phyloP scores from a whole-genome alignment of 2,888 invertebrate genomes.

The Drosophila diplacantha region DNA sequence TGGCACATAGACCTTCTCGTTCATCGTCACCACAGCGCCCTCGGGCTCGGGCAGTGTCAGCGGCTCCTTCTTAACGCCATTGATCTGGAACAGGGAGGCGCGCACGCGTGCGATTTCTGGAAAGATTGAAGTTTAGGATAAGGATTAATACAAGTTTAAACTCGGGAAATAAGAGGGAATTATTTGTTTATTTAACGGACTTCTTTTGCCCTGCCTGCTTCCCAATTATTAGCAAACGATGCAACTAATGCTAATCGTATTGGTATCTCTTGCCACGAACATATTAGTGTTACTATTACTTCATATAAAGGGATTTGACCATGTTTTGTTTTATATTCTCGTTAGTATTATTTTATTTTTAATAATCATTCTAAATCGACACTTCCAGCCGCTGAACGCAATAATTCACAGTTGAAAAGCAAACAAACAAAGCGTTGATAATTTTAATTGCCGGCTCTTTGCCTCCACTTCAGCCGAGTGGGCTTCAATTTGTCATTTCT shows the following conservation, averaged over 20 bases:
- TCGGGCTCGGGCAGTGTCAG: slow-evolving; percentile 93
- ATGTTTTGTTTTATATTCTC: background rate
- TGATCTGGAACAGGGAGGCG: slow-evolving; percentile 98
- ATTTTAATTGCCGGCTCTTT: slow-evolving; percentile 25
- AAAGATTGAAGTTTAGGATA: slow-evolving; percentile 78
- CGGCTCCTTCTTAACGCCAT: slow-evolving; percentile 96
- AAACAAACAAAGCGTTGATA: slow-evolving; percentile 24
- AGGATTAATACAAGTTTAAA: background rate
- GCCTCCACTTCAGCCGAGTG: slow-evolving; percentile 6
- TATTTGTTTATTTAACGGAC: background rate
- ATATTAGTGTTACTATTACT: too few relatives aligned
- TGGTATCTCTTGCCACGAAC: too few relatives aligned
- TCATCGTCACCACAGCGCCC: slow-evolving; percentile 93
- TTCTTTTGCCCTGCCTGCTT: background rate
- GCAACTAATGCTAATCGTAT: too few relatives aligned
- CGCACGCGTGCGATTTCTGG: slow-evolving; percentile 99
- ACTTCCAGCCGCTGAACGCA: background rate
- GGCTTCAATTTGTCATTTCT: slow-evolving; percentile 51
- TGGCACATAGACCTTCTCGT: slow-evolving; percentile 99
- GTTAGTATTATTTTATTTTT: background rate
- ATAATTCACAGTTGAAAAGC: slow-evolving; percentile 12
- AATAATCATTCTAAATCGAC: slow-evolving; percentile 11
- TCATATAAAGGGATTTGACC: background rate
- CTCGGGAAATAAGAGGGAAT: background rate
- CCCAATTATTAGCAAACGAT: background rate